Percentiles rank a stretch among this genome's conserved stretches.
Conservation (phyloP, 2,113 vertebrate genomes). For the Carassius carassius region DNA sequence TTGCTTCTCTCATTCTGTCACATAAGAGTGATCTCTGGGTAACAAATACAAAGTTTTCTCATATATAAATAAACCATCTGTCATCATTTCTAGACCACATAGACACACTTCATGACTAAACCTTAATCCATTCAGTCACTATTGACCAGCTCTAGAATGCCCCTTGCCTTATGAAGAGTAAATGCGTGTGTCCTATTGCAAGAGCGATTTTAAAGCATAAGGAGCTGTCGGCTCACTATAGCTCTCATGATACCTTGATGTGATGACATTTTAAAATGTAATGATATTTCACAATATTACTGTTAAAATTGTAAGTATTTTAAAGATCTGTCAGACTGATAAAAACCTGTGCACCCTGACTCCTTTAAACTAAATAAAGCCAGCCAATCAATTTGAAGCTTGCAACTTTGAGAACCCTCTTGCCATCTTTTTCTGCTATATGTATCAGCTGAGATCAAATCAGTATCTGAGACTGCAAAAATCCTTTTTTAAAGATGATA, state of each 20-base stretch:
- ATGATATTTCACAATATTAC: too few species aligned
- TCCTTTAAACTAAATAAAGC: not conserved
- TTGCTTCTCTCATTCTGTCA: not conserved
- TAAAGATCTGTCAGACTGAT: not conserved
- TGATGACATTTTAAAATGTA: too few species aligned
- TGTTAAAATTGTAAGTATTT: too few species aligned
- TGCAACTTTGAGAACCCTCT: not conserved
- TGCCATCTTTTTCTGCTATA: not conserved
- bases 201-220: too few species aligned
- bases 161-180: not conserved
- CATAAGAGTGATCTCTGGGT: not conserved
- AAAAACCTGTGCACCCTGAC: not conserved
- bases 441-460: not conserved
- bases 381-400: not conserved
- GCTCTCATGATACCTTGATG: too few species aligned
- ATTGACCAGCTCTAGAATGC: not conserved
- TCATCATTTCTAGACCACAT: not conserved
- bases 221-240: too few species aligned
- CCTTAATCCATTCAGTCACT: slow-evolving; percentile 1
- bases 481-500: not conserved
- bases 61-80: not conserved
- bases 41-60: not conserved
- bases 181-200: not conserved
- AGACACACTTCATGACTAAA: not conserved
- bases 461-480: not conserved